Percentiles rank a stretch among this genome's conserved stretches.
phyloP scores from a whole-genome alignment of 2,113 vertebrate genomes.

The Chaenogobius annularis region DNA sequence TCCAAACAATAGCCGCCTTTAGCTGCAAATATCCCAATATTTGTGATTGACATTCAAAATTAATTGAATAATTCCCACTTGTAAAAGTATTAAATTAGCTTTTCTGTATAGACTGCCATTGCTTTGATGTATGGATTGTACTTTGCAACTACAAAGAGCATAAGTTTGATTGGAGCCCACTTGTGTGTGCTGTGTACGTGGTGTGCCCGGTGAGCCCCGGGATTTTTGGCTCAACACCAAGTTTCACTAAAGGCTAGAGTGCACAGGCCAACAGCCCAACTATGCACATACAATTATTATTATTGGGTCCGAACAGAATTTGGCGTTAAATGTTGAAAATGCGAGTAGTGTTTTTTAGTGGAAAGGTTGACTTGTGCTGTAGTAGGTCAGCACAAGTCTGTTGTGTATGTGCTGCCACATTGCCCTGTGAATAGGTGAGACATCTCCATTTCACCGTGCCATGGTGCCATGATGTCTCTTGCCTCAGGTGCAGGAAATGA shows the following conservation, averaged over 20 bases:
- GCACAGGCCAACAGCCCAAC: slow-evolving; percentile 15
- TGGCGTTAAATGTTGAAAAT: neutral
- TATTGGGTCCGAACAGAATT: slow-evolving; percentile 8
- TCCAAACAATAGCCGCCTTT: slow-evolving; percentile 52
- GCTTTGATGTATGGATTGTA: too few species aligned
- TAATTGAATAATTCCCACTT: neutral
- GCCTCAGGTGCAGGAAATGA: slow-evolving; percentile 2
- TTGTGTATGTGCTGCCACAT: neutral
- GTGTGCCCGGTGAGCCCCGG: neutral
- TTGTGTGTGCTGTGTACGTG: neutral
- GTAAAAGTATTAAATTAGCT: neutral
- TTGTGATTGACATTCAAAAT: neutral
- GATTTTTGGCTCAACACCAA: slow-evolving; percentile 17
- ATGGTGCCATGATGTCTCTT: slow-evolving; percentile 16
- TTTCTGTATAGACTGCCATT: neutral
- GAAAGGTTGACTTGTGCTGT: neutral
- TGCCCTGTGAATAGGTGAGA: slow-evolving; percentile 7
- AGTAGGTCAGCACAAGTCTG: slow-evolving; percentile 22
- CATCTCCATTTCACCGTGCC: slow-evolving; percentile 14
- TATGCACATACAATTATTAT: slow-evolving; percentile 1
- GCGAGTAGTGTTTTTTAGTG: slow-evolving; percentile 9
- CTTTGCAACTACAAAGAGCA: neutral
- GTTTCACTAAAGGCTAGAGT: slow-evolving; percentile 6
- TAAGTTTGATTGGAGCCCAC: neutral
- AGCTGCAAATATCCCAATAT: neutral